Evolutionary conservation across 2,888 invertebrate species (phyloP), one percentile per base, ranked within the genome.

Genomic region (Chymomyza amoena): DNA sequence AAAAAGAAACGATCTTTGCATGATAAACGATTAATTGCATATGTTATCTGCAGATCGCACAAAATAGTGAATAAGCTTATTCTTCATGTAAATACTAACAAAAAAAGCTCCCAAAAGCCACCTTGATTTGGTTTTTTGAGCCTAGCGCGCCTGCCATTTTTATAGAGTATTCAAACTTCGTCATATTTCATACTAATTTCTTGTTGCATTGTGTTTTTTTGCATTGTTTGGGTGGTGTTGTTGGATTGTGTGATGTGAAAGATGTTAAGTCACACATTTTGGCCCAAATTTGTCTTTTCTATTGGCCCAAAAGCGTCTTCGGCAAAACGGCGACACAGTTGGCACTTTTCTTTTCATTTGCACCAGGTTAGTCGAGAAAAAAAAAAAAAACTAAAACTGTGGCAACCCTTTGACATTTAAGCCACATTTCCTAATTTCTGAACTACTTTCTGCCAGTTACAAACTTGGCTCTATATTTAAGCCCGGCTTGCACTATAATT

Each of bases 261-360:
- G 87, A 84, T 76, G 84, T 87, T 87, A 84, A 87, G 83, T 87
- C 84, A 87, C 86, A 84, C 87, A 87, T 84, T 84, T 45, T 84
- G 85, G 85, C 87, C 83, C 74, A 87, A 85, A 87, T 84, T 84
- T 87, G 80, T 83, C 72, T 87, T 84, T 84, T 78, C 72, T 85
- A 73, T 73, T 70, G 64, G 74, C 75, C 75, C 62, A 70, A 69
- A 61, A 63, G 20, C 66, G 60, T 66, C 66, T 66, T 66, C 60
- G 45, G 9, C 32, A 10, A 57, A 57, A 60, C 64, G 51, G 60
- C 73, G 70, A 79, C 60, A 32, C 54, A 52, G 54, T 64, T 36
- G 56, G 64, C 18, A 54, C 28, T 79, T 86, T 83, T 86, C 87
- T 73, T 84, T 80, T 84, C 77, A 78, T 87, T 80, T 78, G 76